Evolutionary conservation across 2,888 invertebrate genomes (phyloP).

Genomic region (Cantharis rufa): DNA sequence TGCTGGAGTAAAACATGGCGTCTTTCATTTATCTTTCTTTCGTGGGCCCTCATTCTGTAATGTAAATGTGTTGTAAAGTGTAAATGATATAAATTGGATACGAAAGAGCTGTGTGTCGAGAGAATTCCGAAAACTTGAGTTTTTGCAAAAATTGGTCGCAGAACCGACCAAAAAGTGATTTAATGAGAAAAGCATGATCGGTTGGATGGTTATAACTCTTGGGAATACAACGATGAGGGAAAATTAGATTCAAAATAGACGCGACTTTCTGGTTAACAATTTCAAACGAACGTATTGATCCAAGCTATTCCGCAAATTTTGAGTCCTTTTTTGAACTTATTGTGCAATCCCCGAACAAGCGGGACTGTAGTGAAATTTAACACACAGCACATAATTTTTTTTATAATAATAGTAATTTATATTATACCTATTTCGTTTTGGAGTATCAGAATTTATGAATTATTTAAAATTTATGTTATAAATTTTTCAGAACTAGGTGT

Average conservation of each 20-base stretch:
- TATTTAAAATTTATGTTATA: conserved; percentile 16
- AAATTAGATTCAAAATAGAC: not conserved
- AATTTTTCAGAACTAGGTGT: conserved; percentile 18
- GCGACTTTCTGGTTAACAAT: not conserved
- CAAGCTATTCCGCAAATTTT: not conserved
- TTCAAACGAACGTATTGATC: not conserved
- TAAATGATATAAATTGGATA: not conserved
- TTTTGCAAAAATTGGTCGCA: not conserved
- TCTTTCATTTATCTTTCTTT: not conserved
- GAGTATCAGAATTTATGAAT: conserved; percentile 9
- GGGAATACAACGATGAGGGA: not conserved
- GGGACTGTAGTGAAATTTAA: not conserved
- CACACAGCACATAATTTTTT: not conserved
- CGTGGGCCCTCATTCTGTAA: not conserved
- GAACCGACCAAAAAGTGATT: not conserved
- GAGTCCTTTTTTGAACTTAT: not conserved
- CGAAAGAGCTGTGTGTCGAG: not conserved
- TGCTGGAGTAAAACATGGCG: not conserved
- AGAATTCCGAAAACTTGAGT: not conserved
- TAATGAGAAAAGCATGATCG: not conserved
- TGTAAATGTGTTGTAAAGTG: not conserved
- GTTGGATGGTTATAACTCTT: not conserved
- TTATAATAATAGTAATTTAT: conserved; percentile 3
- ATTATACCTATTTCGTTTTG: not conserved
- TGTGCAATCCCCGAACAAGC: not conserved